Conservation (phyloP, 2,797 vertebrate genomes). For the Halcyon chelicuti region DNA sequence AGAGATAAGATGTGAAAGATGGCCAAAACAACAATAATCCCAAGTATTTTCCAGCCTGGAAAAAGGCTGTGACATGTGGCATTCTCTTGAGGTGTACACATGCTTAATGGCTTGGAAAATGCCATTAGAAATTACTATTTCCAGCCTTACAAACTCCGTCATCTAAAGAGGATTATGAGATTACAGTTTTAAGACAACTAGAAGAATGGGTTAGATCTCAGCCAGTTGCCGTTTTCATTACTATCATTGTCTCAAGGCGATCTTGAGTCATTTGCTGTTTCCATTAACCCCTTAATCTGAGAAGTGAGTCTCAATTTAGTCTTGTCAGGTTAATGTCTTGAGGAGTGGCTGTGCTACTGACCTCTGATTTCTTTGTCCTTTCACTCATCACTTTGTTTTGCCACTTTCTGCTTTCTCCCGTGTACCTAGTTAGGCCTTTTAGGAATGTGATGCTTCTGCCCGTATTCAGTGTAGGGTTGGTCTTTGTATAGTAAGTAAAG, state of each 20-base stretch:
- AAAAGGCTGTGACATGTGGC: background rate
- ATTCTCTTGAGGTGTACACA: background rate
- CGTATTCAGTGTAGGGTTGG: background rate
- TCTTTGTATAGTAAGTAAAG: background rate
- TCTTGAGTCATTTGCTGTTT: slow-evolving; percentile 44
- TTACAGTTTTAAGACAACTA: slow-evolving; percentile 54
- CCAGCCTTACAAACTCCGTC: background rate
- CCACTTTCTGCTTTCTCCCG: background rate
- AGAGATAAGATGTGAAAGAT: slow-evolving; percentile 8
- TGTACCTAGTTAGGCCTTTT: background rate
- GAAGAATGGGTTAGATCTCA: slow-evolving; percentile 63
- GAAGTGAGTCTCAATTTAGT: background rate
- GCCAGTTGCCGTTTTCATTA: slow-evolving; percentile 32
- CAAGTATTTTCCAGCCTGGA: background rate
- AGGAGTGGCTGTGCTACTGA: background rate
- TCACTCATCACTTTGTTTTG: background rate
- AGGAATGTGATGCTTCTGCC: background rate
- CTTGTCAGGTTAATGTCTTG: background rate
- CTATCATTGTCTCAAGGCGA: slow-evolving; percentile 9
- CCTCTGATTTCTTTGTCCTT: background rate
- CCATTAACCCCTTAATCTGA: slow-evolving; percentile 46
- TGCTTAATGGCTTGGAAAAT: slow-evolving; percentile 51
- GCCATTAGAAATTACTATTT: slow-evolving; percentile 46
- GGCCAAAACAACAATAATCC: slow-evolving; percentile 16
- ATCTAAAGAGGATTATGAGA: slow-evolving; percentile 66